Conservation (phyloP, 2,888 invertebrate species). For the Leucania comma region DNA sequence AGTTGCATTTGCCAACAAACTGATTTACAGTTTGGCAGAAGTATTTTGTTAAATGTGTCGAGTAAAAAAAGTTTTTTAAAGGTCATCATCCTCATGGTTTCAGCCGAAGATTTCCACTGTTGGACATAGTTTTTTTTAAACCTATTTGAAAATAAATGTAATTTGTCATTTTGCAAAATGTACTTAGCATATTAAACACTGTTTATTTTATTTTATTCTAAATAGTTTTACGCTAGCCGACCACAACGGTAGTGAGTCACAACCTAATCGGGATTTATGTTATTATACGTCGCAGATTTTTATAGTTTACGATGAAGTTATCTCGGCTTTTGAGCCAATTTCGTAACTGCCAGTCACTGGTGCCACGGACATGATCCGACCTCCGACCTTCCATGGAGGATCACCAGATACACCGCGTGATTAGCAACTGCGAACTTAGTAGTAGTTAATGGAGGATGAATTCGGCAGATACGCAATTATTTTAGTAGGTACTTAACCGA, state of each 20-base stretch:
- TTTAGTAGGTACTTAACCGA: background rate
- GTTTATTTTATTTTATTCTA: too few relatives aligned
- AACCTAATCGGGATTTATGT: slow-evolving; percentile 70
- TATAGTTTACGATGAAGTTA: slow-evolving; percentile 69
- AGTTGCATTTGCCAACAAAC: too few relatives aligned
- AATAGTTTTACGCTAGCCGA: slow-evolving; percentile 2
- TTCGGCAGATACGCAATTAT: slow-evolving; percentile 25
- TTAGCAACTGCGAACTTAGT: slow-evolving; percentile 49
- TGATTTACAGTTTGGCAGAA: too few relatives aligned
- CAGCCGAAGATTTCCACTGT: too few relatives aligned
- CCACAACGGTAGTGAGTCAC: slow-evolving; percentile 36
- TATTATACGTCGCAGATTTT: slow-evolving; percentile 70
- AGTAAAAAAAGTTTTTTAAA: too few relatives aligned
- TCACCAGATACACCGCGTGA: slow-evolving; percentile 59
- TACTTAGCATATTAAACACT: too few relatives aligned
- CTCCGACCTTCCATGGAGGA: slow-evolving; percentile 62
- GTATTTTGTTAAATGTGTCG: too few relatives aligned
- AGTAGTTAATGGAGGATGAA: background rate
- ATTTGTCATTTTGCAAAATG: too few relatives aligned
- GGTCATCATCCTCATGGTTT: too few relatives aligned
- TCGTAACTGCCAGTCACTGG: slow-evolving; percentile 67
- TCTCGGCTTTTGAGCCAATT: slow-evolving; percentile 71
- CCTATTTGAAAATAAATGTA: too few relatives aligned
- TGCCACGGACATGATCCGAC: slow-evolving; percentile 74
- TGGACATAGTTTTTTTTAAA: too few relatives aligned